A percentile compares a stretch with the other conserved stretches of the same genome.
phyloP scores from a whole-genome alignment of 2,888 invertebrate species.

The Biston stratarius region DNA sequence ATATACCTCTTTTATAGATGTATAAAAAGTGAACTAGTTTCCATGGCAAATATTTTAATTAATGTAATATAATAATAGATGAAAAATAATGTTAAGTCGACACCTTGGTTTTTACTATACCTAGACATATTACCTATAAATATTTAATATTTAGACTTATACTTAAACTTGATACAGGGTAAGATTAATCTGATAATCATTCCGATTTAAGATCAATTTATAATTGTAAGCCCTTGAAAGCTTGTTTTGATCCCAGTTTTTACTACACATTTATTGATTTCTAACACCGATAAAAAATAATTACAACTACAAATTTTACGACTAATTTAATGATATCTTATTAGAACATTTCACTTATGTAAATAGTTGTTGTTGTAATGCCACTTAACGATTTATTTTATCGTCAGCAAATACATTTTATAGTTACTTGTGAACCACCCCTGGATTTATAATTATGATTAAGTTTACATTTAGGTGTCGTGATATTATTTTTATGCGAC shows the following conservation, averaged over 20 bases:
- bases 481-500: not conserved
- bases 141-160: too few relatives aligned
- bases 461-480: not conserved
- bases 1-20: too few relatives aligned
- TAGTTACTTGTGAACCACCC: not conserved
- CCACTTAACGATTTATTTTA: conserved; percentile 14
- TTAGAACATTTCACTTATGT: conserved; percentile 15
- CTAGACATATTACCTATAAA: too few relatives aligned
- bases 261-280: not conserved
- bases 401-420: conserved; percentile 1
- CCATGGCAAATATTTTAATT: too few relatives aligned
- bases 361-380: conserved; percentile 12
- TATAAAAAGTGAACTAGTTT: too few relatives aligned
- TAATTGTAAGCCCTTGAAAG: too few relatives aligned
- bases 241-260: not conserved
- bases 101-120: too few relatives aligned
- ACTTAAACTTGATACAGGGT: too few relatives aligned
- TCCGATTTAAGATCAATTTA: too few relatives aligned
- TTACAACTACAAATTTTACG: conserved; percentile 11
- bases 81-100: too few relatives aligned
- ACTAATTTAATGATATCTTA: conserved; percentile 10
- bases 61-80: too few relatives aligned
- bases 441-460: conserved; percentile 13
- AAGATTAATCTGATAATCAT: too few relatives aligned
- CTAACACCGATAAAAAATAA: conserved; percentile 5